A percentile compares a stretch with the other conserved stretches of the same genome.
phyloP scores from a whole-genome alignment of 2,888 invertebrate species.

The Drosophila formosana region DNA sequence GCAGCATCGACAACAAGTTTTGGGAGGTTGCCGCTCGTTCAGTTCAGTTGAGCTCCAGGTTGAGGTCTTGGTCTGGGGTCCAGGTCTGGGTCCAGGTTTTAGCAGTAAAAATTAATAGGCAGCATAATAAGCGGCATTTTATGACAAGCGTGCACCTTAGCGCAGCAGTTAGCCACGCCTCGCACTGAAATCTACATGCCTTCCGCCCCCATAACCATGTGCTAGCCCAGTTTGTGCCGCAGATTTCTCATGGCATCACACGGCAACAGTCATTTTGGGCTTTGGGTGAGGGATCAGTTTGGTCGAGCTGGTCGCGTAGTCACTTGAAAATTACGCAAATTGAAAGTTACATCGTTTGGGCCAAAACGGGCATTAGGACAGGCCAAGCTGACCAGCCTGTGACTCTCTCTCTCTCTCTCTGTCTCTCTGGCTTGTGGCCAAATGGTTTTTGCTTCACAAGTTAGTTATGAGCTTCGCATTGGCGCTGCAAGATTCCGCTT shows the following conservation, averaged over 20 bases:
- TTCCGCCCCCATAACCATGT: background rate
- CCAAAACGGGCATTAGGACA: conserved; percentile 52
- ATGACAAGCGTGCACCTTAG: conserved; percentile 79
- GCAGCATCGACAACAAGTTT: conserved; percentile 13
- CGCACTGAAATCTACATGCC: background rate
- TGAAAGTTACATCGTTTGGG: conserved; percentile 75
- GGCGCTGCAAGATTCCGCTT: conserved; percentile 72
- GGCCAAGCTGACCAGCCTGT: conserved; percentile 13
- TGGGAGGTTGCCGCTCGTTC: background rate
- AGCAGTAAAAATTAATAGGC: conserved; percentile 82
- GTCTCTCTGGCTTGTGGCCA: background rate
- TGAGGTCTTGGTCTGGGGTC: conserved; percentile 16
- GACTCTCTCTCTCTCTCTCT: background rate
- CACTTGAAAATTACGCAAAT: conserved; percentile 78
- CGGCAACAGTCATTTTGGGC: conserved; percentile 68
- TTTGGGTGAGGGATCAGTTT: conserved; percentile 75
- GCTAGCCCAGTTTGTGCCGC: conserved; percentile 7
- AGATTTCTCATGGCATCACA: conserved; percentile 62
- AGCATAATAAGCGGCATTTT: conserved; percentile 83
- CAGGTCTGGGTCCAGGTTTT: conserved; percentile 51
- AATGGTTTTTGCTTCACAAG: conserved; percentile 21
- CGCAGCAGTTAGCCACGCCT: conserved; percentile 63
- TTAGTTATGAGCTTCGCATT: conserved; percentile 67
- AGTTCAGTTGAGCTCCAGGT: background rate
- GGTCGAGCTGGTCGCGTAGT: conserved; percentile 46